Percentiles rank a stretch among this genome's conserved stretches.
These are phyloP conservation scores for Archaeoteleia sp. DNA, from an alignment of 2,888 invertebrate genomes.

Conservation along the genomic window DNA sequence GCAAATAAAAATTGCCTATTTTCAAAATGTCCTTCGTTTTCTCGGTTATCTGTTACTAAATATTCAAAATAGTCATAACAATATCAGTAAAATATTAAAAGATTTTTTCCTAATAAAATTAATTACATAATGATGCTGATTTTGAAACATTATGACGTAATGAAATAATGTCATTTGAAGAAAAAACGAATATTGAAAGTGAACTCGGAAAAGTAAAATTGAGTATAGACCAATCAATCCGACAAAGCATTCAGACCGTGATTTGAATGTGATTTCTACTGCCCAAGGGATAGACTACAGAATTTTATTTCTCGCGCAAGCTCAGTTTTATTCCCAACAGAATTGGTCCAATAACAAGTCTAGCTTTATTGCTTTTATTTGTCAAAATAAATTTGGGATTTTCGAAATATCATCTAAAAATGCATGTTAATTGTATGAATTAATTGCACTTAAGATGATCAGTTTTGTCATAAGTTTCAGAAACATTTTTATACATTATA, in stretches of 20 bases:
- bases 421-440: background rate
- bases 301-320: constrained; percentile 44
- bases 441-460: too few species aligned
- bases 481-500: too few species aligned
- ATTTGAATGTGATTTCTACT: constrained; percentile 49
- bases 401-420: constrained; percentile 18
- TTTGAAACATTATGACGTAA: background rate
- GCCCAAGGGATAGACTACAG: constrained; percentile 37
- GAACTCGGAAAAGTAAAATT: constrained; percentile 28
- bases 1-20: too few species aligned
- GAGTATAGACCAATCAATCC: constrained; percentile 39
- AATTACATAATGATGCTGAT: background rate
- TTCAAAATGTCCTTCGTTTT: too few species aligned
- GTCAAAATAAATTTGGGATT: constrained; percentile 28
- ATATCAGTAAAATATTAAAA: too few species aligned
- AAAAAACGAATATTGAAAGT: constrained; percentile 28
- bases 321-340: constrained; percentile 41
- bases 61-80: too few species aligned
- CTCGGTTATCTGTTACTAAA: too few species aligned
- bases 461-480: too few species aligned
- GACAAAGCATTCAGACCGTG: constrained; percentile 35
- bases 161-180: constrained; percentile 11
- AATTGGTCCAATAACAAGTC: constrained; percentile 40
- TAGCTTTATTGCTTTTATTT: constrained; percentile 31
- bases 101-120: background rate